Base-by-base conservation (phyloP, 2,888 invertebrate species). In the Cephus runcator region DNA sequence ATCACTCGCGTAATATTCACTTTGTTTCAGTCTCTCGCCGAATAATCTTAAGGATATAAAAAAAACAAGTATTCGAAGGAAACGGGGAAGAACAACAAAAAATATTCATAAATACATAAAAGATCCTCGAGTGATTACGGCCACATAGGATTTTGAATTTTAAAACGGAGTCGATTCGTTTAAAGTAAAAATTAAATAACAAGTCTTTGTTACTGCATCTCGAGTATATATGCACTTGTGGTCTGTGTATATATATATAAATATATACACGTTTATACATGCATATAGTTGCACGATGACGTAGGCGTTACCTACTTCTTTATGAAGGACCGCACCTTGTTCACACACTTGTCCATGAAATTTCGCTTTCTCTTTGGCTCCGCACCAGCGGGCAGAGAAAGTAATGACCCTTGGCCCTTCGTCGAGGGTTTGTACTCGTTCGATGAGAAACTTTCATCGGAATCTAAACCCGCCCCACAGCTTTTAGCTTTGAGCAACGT, bases 341-440 rank as follows among this genome's bases (percentile, higher is more conserved):
- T 90, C 36, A 90, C 89, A 77, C 90, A 90, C 78, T 90, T 90
- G 93, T 97, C 96, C 94, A 97, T 96, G 91, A 97, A 96, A 92
- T 96, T 96, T 90, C 95, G 95, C 91, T 95, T 95, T 88, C 94
- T 93, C 91, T 95, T 95, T 12, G 93, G 93, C 87, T 94, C 94
- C 76, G 93, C 93, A 85, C 93, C 93, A 88, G 94, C 91, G 87
- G 93, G 93, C 87, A 95, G 89, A 82, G 94, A 93, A 80, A 93
- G 91, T 81, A 93, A 92, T 79, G 94, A 93, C 86, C 93, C 93
- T 87, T 93, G 85, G n/a, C 81, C 87, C 69, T 84, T 86, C 12
- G 75, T 76, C 23, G 82, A 83, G 33, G 82, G 81, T 75, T 86
- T 84, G 77, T 86, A 87, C 73, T 88, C 86, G 76, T 81, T 86